Conservation (phyloP, 2,113 vertebrate genomes). For the Zapus hudsonius region DNA sequence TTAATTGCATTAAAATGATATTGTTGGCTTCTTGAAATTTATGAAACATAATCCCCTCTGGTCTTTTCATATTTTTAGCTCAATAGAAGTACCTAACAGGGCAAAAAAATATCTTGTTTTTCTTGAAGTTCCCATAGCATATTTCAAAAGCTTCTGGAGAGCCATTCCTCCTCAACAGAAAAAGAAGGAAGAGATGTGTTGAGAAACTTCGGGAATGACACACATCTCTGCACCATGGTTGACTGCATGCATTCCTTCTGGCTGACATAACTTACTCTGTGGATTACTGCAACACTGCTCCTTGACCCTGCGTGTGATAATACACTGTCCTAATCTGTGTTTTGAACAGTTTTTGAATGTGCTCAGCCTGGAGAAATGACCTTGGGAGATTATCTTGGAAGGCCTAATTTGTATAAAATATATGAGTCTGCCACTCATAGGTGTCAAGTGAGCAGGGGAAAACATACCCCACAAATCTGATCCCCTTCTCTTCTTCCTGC, state of each 20-base stretch:
- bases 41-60: conserved; percentile 49
- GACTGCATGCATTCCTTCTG: conserved; percentile 22
- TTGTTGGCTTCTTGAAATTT: conserved; percentile 39
- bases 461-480: background rate
- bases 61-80: conserved; percentile 57
- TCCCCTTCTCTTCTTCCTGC: background rate
- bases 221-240: background rate
- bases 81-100: background rate
- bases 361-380: conserved; percentile 25
- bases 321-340: background rate
- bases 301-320: conserved; percentile 16
- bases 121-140: conserved; percentile 23
- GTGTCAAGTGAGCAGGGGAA: conserved; percentile 2
- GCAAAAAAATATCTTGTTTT: conserved; percentile 26
- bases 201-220: background rate
- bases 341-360: conserved; percentile 6
- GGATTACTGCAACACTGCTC: background rate
- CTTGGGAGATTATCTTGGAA: conserved; percentile 39
- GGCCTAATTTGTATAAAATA: conserved; percentile 17
- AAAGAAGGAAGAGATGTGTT: background rate
- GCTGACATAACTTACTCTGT: background rate
- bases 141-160: conserved; percentile 47
- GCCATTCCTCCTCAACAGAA: background rate
- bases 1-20: conserved; percentile 59
- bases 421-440: background rate